phyloP scores from a whole-genome alignment of 2,888 invertebrate genomes.

The Stenodema calcarata region DNA sequence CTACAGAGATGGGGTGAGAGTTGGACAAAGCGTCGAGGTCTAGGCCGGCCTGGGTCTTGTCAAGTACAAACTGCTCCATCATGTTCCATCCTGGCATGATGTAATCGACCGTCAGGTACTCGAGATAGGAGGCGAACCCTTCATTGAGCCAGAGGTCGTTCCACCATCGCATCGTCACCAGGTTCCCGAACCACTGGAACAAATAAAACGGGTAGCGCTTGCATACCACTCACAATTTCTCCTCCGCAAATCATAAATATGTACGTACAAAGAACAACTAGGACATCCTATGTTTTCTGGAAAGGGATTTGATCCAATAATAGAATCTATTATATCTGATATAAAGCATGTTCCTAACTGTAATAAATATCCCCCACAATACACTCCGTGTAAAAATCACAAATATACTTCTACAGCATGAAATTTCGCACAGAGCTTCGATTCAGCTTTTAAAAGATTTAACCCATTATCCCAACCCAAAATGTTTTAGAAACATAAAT shows the following conservation, averaged over 20 bases:
- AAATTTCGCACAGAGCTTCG: too few species aligned
- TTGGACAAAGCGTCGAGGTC: constrained; percentile 73
- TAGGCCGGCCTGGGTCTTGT: constrained; percentile 73
- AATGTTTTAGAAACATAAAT: too few species aligned
- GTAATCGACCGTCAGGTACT: constrained; percentile 74
- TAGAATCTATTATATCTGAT: too few species aligned
- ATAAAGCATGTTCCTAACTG: too few species aligned
- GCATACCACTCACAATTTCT: constrained; percentile 39
- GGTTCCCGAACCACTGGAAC: constrained; percentile 81
- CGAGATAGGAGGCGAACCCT: constrained; percentile 83
- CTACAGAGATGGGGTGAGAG: constrained; percentile 74
- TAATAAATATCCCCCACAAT: too few species aligned
- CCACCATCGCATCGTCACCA: constrained; percentile 95
- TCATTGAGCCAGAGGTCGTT: constrained; percentile 91
- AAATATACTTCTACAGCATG: too few species aligned
- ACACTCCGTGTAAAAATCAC: too few species aligned
- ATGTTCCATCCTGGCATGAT: constrained; percentile 72
- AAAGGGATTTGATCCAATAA: too few species aligned
- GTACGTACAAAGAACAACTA: too few species aligned
- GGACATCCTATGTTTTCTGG: too few species aligned
- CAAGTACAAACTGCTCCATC: constrained; percentile 75
- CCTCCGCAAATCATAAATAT: background rate
- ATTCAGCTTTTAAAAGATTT: too few species aligned
- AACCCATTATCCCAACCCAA: too few species aligned
- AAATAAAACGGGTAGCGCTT: constrained; percentile 55